Evolutionary conservation across 2,888 invertebrate genomes (phyloP).

Genomic region (Tridacna crocea): DNA sequence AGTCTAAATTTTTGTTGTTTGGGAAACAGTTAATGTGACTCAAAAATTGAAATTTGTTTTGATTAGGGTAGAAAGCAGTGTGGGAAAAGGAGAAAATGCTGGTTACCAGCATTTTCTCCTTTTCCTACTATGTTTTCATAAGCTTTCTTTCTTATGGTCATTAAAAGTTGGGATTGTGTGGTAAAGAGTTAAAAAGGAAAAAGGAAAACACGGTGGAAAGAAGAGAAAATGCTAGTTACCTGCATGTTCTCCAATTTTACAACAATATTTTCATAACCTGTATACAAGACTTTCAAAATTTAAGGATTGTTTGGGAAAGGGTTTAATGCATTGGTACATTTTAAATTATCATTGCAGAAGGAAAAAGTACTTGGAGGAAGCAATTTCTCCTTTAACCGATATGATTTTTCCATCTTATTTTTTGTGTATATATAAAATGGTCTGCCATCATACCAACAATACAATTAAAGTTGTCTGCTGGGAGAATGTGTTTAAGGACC

Average conservation of each 20-base stretch:
- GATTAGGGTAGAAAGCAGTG: no score
- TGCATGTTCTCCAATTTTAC: not conserved
- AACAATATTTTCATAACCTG: not conserved
- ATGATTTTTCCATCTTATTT: not conserved
- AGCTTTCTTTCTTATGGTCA: no score
- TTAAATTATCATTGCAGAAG: not conserved
- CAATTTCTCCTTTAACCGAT: not conserved
- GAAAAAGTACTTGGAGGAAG: not conserved
- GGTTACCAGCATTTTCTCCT: no score
- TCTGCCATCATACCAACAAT: not conserved
- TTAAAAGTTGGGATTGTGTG: no score
- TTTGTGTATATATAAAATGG: no score
- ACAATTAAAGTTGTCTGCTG: not conserved
- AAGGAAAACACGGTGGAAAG: not conserved
- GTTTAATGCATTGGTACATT: not conserved
- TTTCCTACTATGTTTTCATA: no score
- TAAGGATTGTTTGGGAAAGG: not conserved
- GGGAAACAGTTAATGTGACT: no score
- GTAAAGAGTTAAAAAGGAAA: not conserved
- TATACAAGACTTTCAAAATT: not conserved
- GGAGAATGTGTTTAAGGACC: not conserved
- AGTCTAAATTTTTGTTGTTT: no score
- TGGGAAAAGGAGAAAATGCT: no score
- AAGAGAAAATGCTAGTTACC: not conserved
- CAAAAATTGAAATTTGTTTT: no score